These are phyloP conservation scores for Dione juno DNA, from an alignment of 2,888 invertebrate species.

Conservation along the genomic window DNA sequence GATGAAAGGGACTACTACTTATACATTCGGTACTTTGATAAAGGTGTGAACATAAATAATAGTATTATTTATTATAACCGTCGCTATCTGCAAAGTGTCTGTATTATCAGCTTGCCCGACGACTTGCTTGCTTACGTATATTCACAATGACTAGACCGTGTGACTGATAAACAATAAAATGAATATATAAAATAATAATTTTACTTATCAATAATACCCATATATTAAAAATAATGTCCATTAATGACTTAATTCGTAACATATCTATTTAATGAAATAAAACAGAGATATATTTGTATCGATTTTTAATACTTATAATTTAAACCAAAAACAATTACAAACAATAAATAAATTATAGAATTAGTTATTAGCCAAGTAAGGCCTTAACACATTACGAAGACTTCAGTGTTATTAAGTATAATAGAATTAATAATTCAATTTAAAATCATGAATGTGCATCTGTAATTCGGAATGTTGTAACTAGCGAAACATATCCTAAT, in stretches of 20 bases:
- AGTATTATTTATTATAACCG: neutral
- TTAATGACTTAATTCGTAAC: too few relatives aligned
- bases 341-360: too few relatives aligned
- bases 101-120: neutral
- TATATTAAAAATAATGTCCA: too few relatives aligned
- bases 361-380: too few relatives aligned
- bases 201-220: too few relatives aligned
- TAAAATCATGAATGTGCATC: conserved; percentile 1
- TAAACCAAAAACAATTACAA: too few relatives aligned
- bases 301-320: too few relatives aligned
- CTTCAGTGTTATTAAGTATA: neutral
- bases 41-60: neutral
- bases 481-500: conserved; percentile 42
- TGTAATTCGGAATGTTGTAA: conserved; percentile 4
- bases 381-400: too few relatives aligned
- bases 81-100: neutral
- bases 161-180: neutral
- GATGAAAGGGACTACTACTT: too few relatives aligned
- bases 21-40: neutral
- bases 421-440: neutral
- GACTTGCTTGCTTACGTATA: neutral
- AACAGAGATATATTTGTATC: too few relatives aligned
- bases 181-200: too few relatives aligned
- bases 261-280: too few relatives aligned
- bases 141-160: neutral